Conservation (phyloP, 2,888 invertebrate genomes). For the Alsophila aescularia region DNA sequence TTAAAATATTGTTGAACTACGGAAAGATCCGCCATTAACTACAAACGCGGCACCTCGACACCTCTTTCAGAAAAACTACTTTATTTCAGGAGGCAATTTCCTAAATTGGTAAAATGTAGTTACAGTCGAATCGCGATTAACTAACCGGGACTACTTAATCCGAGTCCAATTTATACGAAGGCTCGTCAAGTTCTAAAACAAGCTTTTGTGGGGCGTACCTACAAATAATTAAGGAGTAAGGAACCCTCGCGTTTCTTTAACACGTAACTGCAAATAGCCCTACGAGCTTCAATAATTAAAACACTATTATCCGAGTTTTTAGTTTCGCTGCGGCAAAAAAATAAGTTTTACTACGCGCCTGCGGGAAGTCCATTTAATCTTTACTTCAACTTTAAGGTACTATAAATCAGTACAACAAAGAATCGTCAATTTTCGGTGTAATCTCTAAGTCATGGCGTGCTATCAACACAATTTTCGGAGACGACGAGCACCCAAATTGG, state of each 20-base stretch:
- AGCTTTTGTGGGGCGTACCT: conserved; percentile 10
- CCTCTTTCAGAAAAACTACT: conserved; percentile 10
- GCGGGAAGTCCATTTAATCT: conserved; percentile 7
- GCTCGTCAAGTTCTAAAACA: conserved; percentile 21
- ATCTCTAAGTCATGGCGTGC: background rate
- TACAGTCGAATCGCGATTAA: conserved; percentile 25
- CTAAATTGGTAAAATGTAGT: conserved; percentile 23
- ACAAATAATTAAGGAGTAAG: conserved; percentile 25
- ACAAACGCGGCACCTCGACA: background rate
- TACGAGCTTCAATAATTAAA: conserved; percentile 25
- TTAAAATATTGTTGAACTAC: no score
- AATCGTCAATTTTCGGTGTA: background rate
- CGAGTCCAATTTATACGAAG: conserved; percentile 25
- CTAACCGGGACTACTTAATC: conserved; percentile 23
- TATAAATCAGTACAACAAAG: conserved; percentile 16
- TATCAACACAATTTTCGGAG: conserved; percentile 2
- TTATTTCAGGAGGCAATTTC: conserved; percentile 11
- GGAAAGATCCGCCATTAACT: no score
- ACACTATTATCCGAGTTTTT: conserved; percentile 26
- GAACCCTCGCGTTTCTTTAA: conserved; percentile 9
- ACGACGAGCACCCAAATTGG: background rate
- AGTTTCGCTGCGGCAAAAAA: conserved; percentile 10
- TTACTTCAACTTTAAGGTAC: conserved; percentile 2
- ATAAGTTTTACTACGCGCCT: no score
- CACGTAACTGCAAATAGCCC: conserved; percentile 24